Base-by-base conservation (phyloP, 2,113 vertebrate genomes). In the Dromaius novaehollandiae region DNA sequence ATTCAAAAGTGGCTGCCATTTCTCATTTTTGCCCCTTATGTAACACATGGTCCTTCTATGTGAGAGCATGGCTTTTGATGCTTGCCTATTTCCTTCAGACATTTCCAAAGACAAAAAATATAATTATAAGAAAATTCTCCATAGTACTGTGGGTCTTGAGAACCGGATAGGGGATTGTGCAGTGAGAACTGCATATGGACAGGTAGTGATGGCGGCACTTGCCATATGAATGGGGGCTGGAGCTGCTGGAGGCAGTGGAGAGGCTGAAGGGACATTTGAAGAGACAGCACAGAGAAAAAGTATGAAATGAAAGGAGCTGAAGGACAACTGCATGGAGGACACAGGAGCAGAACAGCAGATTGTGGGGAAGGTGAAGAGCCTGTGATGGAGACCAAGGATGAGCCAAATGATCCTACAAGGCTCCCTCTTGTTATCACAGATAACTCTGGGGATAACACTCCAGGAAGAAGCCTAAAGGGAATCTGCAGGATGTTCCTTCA, bases 141-240 rank as follows among this genome's bases (percentile, higher is more conserved):
- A 13, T 14, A 38, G 24, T 60, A 16, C 20, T 17, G 9, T 32
- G 38, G 42, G 21, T 15, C n/a, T 91, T 79, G 77, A 77, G 84
- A 92, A 53, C 5, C 25, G 55, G 48, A 42, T 21, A 48, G 42
- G 7, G 36, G 74, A 60, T 32, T 38, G 46, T 50, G 51, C 55
- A 19, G 6, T 66, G 68, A 69, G 61, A 85, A 8, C 24, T 76
- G 53, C 22, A 14, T 0, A 0, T 11, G 36, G 55, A 42, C 11
- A 8, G 25, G 6, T 20, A 5, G 4, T 17, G 22, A 56, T 1
- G 2, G 28, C 81, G 55, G 14, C 1, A 1, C 30, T 36, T 14
- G 26, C 28, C 26, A 16, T 20, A 25, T 2, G 25, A 70, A 32
- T 0, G 0, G 44, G 40, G 88, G 26, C 4, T 26, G 76, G 11